phyloP scores from a whole-genome alignment of 2,113 vertebrate genomes.

The Mus spicilegus region DNA sequence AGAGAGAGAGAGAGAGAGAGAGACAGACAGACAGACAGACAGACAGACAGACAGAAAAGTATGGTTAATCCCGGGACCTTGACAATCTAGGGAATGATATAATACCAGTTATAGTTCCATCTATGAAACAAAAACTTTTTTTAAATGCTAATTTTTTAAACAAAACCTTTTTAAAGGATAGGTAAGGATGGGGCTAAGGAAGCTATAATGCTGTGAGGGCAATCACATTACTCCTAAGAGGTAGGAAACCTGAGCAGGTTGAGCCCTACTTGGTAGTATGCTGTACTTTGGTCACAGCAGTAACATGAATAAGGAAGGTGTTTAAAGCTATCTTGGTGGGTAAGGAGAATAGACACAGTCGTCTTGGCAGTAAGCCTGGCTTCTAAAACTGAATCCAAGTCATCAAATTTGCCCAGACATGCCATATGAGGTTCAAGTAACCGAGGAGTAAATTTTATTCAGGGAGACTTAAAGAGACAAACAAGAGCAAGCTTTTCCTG shows the following conservation, averaged over 20 bases:
- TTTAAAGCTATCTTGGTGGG: conserved; percentile 88
- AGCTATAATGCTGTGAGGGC: conserved; percentile 39
- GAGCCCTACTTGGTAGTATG: conserved; percentile 79
- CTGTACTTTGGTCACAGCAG: conserved; percentile 79
- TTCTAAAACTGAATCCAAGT: conserved; percentile 87
- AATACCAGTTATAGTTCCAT: neutral
- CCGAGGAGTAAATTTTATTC: conserved; percentile 89
- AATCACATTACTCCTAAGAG: conserved; percentile 65
- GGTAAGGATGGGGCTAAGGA: conserved; percentile 53
- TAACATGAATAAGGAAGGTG: conserved; percentile 84
- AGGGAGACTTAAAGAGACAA: conserved; percentile 76
- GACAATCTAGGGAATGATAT: neutral
- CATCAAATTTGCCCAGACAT: conserved; percentile 91
- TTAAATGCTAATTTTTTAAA: neutral
- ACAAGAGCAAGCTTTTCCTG: conserved; percentile 62
- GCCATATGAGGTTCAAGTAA: conserved; percentile 92
- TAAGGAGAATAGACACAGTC: conserved; percentile 84
- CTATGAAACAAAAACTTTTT: conserved; percentile 6
- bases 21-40: too few species aligned
- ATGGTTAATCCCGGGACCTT: neutral
- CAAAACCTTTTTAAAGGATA: conserved; percentile 26
- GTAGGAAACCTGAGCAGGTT: conserved; percentile 74
- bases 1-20: too few species aligned
- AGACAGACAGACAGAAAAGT: neutral
- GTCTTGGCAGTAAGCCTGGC: conserved; percentile 88